Base-by-base conservation (phyloP, 2,888 invertebrate species). In the Agrochola lota region DNA sequence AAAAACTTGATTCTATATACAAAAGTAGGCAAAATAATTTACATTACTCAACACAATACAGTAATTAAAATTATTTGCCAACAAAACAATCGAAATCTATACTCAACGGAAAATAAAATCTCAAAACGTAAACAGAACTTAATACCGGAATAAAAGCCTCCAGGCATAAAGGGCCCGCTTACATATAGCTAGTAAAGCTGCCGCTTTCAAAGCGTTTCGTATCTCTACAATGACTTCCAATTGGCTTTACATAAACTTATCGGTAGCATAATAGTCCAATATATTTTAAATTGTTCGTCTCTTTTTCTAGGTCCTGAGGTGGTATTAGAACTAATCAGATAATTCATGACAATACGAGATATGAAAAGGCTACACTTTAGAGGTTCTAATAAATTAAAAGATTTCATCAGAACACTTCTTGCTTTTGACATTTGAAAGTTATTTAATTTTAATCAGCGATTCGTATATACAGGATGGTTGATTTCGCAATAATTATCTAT, bases 401-500 rank as follows among this genome's bases (percentile, higher is more conserved):
- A 43, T 17, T n/a, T 40, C 12, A 26, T 46, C 7, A 26, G 20
- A 46, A 26, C 12, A 49, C 26, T 17, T 66, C 26, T 17, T 43
- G 8, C n/a, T 69, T 55, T n/a, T 20, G 4, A 60, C n/a, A 57
- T 55, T n/a, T 20, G 4, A 60, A 15, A 23, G 23, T 43, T 26
- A 23, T 23, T 26, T 40, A 20, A 46, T 20, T 46, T 46, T 2
- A n/a, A 17, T n/a, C n/a, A 64, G 35, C 17, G 35, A 70, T 26
- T 70, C 4, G 8, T 26, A 70, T 20, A 35, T 46, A 12, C n/a
- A 17, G 17, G 2, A 8, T 49, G 35, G 35, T 49, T 70, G 26
- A 49, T 72, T 35, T 26, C 9, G 17, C 46, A 76, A 68, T 49
- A 40, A 40, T 60, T 12, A 76, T 23, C 49, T 11, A 17, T n/a